Conservation (phyloP, 2,797 vertebrate species). For the Garrulus glandarius region DNA sequence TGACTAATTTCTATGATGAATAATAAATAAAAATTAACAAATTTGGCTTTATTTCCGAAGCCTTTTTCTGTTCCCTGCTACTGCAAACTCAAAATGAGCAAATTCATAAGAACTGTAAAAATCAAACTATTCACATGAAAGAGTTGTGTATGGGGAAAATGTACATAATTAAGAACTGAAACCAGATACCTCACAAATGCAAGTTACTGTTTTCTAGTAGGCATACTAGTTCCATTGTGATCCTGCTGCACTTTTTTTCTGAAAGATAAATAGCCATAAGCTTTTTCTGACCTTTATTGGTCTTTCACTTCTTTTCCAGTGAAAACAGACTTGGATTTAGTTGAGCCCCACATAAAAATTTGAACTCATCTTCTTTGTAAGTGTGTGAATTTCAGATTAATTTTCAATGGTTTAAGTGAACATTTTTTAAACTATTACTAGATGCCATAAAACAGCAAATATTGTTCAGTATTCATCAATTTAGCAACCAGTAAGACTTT, state of each 20-base stretch:
- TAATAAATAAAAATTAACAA: not conserved
- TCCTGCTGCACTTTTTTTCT: not conserved
- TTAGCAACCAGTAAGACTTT: not conserved
- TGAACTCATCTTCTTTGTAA: not conserved
- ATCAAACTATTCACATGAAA: not conserved
- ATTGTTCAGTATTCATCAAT: not conserved
- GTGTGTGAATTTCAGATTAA: not conserved
- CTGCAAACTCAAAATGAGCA: not conserved
- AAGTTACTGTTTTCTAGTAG: not conserved
- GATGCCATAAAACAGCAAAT: not conserved
- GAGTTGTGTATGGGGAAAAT: not conserved
- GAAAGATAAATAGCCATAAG: not conserved
- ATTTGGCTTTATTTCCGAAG: not conserved
- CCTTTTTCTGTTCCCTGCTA: not conserved
- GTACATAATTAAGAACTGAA: not conserved
- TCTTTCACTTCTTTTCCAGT: not conserved
- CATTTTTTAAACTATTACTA: not conserved
- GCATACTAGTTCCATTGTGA: not conserved
- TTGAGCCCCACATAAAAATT: not conserved
- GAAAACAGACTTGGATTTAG: not conserved
- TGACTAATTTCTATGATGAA: not conserved
- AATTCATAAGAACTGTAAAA: not conserved
- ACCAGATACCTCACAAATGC: not conserved
- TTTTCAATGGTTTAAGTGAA: not conserved
- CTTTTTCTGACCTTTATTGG: not conserved